These are phyloP conservation scores for Mactra quadrangularis DNA, from an alignment of 1,140 invertebrate genomes.

Conservation along the genomic window DNA sequence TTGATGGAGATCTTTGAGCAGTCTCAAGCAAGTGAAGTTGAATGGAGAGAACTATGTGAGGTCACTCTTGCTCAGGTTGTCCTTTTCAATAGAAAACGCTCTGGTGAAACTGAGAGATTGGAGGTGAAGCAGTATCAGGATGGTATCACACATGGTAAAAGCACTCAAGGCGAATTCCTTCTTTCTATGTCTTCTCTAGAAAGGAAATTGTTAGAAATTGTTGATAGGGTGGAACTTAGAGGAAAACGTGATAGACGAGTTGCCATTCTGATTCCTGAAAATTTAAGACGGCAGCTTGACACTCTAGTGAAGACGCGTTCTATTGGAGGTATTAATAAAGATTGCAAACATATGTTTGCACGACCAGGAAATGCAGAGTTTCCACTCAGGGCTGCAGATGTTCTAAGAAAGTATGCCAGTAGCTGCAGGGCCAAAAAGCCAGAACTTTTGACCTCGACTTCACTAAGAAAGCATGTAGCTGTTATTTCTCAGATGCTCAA, in stretches of 20 bases:
- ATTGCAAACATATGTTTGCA: constrained; percentile 60
- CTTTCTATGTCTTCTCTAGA: constrained; percentile 39
- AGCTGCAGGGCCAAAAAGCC: constrained; percentile 46
- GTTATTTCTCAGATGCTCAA: constrained; percentile 62
- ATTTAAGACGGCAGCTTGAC: background rate
- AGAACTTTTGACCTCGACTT: constrained; percentile 75
- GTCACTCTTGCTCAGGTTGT: background rate
- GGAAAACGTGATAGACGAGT: constrained; percentile 59
- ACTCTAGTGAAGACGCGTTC: constrained; percentile 20
- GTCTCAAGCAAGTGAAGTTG: background rate
- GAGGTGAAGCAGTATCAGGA: constrained; percentile 7
- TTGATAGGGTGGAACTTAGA: constrained; percentile 43
- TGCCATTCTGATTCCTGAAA: constrained; percentile 23
- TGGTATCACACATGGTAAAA: constrained; percentile 17
- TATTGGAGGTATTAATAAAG: background rate
- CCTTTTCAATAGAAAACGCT: constrained; percentile 38
- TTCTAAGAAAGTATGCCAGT: constrained; percentile 32
- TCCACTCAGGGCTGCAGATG: constrained; percentile 44
- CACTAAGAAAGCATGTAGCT: constrained; percentile 69
- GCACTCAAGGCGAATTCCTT: constrained; percentile 14
- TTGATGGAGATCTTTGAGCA: background rate
- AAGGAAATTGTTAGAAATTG: background rate
- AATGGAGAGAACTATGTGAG: constrained; percentile 29
- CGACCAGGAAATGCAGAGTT: constrained; percentile 9
- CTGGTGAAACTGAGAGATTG: constrained; percentile 6